Conservation (phyloP, 92 coral and sea anemone genomes). For the Palythoa grandis region DNA sequence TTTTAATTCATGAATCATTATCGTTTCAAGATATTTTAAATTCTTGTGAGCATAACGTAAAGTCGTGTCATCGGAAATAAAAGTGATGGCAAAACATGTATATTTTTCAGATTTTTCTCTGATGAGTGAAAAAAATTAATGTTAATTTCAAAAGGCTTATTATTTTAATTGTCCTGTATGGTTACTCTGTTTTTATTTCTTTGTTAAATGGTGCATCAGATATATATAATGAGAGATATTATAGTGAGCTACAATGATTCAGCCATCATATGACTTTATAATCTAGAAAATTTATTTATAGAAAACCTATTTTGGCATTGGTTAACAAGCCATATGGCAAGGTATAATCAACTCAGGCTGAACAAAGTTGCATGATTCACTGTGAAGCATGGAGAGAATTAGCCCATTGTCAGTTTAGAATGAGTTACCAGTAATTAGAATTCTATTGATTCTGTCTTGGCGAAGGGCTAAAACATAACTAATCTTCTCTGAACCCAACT, state of each 20-base stretch:
- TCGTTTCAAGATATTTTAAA: too few species aligned
- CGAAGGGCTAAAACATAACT: not conserved
- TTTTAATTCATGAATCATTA: too few species aligned
- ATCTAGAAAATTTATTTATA: not conserved
- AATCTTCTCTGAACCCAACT: too few species aligned
- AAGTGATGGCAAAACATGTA: not conserved
- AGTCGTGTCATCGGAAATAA: too few species aligned
- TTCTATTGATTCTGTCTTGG: not conserved
- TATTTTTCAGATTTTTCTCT: not conserved
- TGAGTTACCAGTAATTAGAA: not conserved
- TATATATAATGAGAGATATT: not conserved
- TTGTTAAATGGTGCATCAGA: constrained; percentile 11
- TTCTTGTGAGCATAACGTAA: too few species aligned
- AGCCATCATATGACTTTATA: not conserved
- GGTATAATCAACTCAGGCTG: not conserved
- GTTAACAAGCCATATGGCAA: not conserved
- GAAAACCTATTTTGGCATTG: not conserved
- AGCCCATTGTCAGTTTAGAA: not conserved
- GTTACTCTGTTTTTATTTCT: not conserved
- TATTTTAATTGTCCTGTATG: constrained; percentile 3
- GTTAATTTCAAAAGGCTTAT: constrained; percentile 2
- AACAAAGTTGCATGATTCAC: not conserved
- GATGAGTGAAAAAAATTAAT: not conserved
- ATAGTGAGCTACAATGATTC: not conserved
- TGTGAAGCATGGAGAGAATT: not conserved